phyloP scores from a whole-genome alignment of 2,113 vertebrate genomes.

The Takifugu flavidus region DNA sequence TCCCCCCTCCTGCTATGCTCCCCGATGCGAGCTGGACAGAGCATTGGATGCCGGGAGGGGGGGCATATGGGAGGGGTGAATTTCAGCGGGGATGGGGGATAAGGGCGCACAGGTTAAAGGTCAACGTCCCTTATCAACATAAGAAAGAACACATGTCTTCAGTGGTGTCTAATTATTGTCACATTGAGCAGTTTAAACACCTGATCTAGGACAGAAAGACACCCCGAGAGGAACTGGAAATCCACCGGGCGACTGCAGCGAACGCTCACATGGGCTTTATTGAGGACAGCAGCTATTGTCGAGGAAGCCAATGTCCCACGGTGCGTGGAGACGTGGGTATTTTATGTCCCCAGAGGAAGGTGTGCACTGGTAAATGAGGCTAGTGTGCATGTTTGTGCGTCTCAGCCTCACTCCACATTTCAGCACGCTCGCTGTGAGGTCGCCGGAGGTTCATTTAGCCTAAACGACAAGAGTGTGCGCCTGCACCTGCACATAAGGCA shows the following conservation, averaged over 20 bases:
- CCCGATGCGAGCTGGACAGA: conserved; percentile 61
- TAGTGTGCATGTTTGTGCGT: conserved; percentile 39
- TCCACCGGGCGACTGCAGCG: conserved; percentile 54
- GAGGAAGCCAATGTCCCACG: conserved; percentile 65
- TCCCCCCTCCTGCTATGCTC: conserved; percentile 33
- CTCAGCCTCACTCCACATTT: conserved; percentile 44
- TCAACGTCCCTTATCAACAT: conserved; percentile 76
- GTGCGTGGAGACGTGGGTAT: conserved; percentile 57
- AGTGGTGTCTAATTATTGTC: conserved; percentile 72
- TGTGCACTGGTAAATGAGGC: conserved; percentile 62
- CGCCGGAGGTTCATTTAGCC: conserved; percentile 55
- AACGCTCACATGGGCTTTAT: conserved; percentile 62
- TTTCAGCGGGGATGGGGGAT: conserved; percentile 17
- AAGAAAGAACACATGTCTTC: conserved; percentile 75
- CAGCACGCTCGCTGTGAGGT: conserved; percentile 50
- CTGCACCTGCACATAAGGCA: conserved; percentile 23
- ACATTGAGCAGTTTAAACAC: conserved; percentile 75
- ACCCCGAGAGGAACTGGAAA: conserved; percentile 58
- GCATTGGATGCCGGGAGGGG: conserved; percentile 17
- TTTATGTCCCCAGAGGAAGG: conserved; percentile 64
- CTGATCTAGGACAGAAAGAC: conserved; percentile 64
- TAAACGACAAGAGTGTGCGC: conserved; percentile 27
- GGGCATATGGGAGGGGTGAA: conserved; percentile 46
- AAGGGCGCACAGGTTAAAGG: conserved; percentile 69
- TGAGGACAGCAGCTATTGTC: conserved; percentile 64